phyloP scores from a whole-genome alignment of 2,888 invertebrate genomes.

The Pocota personata region DNA sequence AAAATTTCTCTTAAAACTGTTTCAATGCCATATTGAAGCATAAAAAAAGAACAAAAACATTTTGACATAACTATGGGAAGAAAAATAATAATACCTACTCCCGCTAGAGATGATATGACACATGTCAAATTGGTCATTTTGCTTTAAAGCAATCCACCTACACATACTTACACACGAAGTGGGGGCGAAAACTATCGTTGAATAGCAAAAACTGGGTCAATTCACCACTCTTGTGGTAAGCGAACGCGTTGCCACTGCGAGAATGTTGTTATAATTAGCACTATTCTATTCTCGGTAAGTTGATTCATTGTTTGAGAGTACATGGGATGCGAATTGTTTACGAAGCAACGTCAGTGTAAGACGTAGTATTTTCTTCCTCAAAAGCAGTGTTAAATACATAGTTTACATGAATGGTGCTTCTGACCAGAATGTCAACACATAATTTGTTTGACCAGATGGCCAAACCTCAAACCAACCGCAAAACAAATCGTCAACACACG shows the following conservation, averaged over 20 bases:
- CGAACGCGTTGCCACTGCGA: conserved; percentile 14
- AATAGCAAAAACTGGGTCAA: conserved; percentile 52
- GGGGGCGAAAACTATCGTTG: conserved; percentile 2
- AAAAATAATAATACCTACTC: background rate
- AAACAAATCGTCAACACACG: conserved; percentile 21
- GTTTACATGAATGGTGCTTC: background rate
- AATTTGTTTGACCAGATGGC: background rate
- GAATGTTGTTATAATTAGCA: conserved; percentile 43
- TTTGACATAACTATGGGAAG: background rate
- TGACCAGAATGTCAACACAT: conserved; percentile 5
- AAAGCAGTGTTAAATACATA: conserved; percentile 2
- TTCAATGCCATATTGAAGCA: background rate
- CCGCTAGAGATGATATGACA: background rate
- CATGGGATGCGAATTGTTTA: background rate
- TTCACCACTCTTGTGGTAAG: conserved; percentile 34
- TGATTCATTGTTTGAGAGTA: conserved; percentile 45
- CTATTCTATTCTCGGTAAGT: conserved; percentile 40
- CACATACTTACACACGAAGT: background rate
- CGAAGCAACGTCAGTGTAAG: background rate
- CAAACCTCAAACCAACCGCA: background rate
- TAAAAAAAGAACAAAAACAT: background rate
- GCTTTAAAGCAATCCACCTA: background rate
- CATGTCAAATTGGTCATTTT: conserved; percentile 8
- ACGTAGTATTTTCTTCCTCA: background rate
- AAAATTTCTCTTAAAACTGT: background rate